These are phyloP conservation scores for Montifringilla adamsi DNA, from an alignment of 2,113 vertebrate species.

Conservation along the genomic window DNA sequence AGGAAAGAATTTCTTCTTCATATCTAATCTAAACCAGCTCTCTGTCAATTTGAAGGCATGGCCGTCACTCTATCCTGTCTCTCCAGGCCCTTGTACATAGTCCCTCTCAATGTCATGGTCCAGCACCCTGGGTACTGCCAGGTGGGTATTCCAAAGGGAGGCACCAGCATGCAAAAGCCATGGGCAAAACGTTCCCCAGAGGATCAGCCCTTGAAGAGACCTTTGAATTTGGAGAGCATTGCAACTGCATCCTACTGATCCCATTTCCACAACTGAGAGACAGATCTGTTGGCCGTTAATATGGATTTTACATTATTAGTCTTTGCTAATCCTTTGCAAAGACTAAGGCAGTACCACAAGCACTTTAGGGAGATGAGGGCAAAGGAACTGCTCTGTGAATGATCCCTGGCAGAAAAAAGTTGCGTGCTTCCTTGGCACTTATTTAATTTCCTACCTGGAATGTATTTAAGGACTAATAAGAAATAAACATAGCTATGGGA, in stretches of 20 bases:
- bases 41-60: not conserved
- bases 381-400: not conserved
- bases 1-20: not conserved
- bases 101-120: not conserved
- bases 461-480: slow-evolving; percentile 12
- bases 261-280: not conserved
- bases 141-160: not conserved
- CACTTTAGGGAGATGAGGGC: not conserved
- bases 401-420: not conserved
- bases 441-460: not conserved
- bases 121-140: not conserved
- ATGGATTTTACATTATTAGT: not conserved
- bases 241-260: not conserved
- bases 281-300: not conserved
- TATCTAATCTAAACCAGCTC: not conserved
- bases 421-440: not conserved
- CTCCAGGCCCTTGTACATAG: not conserved
- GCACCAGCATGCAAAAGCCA: not conserved
- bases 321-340: not conserved
- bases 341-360: not conserved
- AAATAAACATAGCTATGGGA: not conserved
- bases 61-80: too few relatives aligned
- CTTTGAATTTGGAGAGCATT: not conserved
- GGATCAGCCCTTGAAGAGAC: not conserved
- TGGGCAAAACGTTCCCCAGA: not conserved